Conservation (phyloP, 2,113 vertebrate genomes). For the Phaetusa simplex region DNA sequence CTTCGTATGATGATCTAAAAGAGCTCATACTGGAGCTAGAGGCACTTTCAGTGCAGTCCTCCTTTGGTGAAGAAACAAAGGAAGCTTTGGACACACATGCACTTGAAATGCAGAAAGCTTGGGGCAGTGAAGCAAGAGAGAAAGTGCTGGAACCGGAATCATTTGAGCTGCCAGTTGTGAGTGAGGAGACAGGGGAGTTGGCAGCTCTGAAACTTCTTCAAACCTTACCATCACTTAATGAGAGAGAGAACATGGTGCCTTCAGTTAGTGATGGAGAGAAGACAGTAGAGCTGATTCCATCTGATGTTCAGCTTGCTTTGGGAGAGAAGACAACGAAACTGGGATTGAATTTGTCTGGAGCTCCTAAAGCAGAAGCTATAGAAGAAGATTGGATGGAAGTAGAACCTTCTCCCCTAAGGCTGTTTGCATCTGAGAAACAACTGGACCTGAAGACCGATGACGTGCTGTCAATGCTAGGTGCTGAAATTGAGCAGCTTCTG, state of each 20-base stretch:
- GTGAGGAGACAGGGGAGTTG: neutral
- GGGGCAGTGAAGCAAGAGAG: neutral
- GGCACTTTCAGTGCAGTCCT: neutral
- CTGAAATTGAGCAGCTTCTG: neutral
- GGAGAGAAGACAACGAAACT: neutral
- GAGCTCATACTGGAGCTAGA: neutral
- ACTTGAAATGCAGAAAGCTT: neutral
- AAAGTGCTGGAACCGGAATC: neutral
- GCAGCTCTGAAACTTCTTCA: neutral
- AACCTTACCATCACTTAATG: neutral
- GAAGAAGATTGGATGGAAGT: slow-evolving; percentile 5
- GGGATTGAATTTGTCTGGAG: slow-evolving; percentile 4
- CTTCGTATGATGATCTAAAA: neutral
- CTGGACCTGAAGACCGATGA: neutral
- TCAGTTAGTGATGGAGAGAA: neutral
- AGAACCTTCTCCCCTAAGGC: neutral
- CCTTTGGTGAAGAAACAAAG: neutral
- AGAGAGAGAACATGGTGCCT: neutral
- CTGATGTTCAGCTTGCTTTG: neutral
- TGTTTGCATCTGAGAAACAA: slow-evolving; percentile 16
- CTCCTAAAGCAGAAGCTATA: neutral
- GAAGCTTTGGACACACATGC: neutral
- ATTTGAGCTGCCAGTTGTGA: neutral
- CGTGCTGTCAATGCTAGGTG: neutral
- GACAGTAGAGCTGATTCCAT: neutral